Conservation (phyloP, 2,797 vertebrate species). For the Anableps anableps region DNA sequence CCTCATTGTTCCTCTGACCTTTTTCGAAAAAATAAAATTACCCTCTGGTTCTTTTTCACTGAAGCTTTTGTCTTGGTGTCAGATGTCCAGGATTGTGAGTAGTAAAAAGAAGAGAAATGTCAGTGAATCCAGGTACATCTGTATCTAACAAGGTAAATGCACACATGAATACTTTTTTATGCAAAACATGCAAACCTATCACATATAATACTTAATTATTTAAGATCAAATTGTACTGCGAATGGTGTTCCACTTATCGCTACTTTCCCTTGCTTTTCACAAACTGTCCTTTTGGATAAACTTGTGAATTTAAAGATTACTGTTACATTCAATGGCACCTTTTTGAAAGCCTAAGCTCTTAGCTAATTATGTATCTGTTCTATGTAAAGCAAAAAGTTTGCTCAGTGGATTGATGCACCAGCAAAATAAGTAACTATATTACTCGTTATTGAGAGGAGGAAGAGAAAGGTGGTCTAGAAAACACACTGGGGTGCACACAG, state of each 20-base stretch:
- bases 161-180: background rate
- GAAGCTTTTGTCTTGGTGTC: conserved; percentile 30
- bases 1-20: conserved; percentile 49
- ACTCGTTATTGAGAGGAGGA: background rate
- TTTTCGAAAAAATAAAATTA: conserved; percentile 39
- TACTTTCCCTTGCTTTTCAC: background rate
- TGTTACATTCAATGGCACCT: background rate
- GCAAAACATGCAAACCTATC: background rate
- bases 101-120: conserved; percentile 7
- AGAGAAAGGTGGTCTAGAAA: background rate
- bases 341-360: background rate
- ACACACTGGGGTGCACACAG: background rate
- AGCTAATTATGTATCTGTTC: background rate
- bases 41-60: conserved; percentile 10
- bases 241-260: background rate
- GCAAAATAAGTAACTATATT: background rate
- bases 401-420: background rate
- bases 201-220: background rate
- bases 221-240: background rate
- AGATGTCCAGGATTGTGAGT: background rate
- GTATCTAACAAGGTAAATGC: background rate
- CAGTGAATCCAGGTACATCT: background rate
- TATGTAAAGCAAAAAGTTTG: background rate
- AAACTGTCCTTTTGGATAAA: background rate
- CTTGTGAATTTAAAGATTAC: background rate